Percentiles rank a stretch among this genome's conserved stretches.
Evolutionary conservation across 2,888 invertebrate species (phyloP).

Genomic region (Tachina fera): DNA sequence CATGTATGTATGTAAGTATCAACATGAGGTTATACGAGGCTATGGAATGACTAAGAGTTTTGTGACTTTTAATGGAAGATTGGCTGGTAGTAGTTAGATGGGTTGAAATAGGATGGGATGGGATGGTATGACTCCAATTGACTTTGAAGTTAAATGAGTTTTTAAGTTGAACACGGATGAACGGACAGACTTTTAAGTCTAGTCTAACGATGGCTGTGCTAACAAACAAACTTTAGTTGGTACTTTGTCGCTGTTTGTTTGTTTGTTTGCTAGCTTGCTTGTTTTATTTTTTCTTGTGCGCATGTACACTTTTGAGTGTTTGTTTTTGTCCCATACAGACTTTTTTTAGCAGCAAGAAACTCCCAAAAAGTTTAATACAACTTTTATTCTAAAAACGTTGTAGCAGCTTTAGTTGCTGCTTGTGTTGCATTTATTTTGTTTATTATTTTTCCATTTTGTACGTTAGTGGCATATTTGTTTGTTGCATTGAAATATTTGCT

Average conservation of each 20-base stretch:
- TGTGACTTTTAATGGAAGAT: slow-evolving; percentile 45
- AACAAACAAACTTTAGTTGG: slow-evolving; percentile 47
- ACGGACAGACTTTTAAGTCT: slow-evolving; percentile 36
- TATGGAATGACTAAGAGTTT: slow-evolving; percentile 37
- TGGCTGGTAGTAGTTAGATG: slow-evolving; percentile 49
- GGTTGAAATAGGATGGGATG: slow-evolving; percentile 59
- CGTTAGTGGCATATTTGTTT: slow-evolving; percentile 38
- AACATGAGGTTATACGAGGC: slow-evolving; percentile 5
- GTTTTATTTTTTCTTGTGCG: neutral
- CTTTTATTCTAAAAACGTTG: slow-evolving; percentile 27
- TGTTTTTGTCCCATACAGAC: slow-evolving; percentile 39
- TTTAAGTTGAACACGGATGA: slow-evolving; percentile 62
- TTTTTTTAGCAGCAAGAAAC: slow-evolving; percentile 38
- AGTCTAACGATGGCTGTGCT: slow-evolving; percentile 30
- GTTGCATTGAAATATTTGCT: slow-evolving; percentile 27
- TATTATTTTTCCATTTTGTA: slow-evolving; percentile 38
- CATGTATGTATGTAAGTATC: neutral
- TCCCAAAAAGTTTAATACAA: slow-evolving; percentile 20
- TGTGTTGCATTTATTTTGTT: slow-evolving; percentile 39
- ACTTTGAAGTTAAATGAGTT: slow-evolving; percentile 70
- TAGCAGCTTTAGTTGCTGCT: slow-evolving; percentile 18
- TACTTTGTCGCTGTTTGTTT: slow-evolving; percentile 29
- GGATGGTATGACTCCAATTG: slow-evolving; percentile 69
- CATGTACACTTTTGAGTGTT: slow-evolving; percentile 42
- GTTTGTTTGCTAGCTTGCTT: slow-evolving; percentile 2